Base-by-base conservation (phyloP, 2,888 invertebrate genomes). In the Macrosiphum euphorbiae region DNA sequence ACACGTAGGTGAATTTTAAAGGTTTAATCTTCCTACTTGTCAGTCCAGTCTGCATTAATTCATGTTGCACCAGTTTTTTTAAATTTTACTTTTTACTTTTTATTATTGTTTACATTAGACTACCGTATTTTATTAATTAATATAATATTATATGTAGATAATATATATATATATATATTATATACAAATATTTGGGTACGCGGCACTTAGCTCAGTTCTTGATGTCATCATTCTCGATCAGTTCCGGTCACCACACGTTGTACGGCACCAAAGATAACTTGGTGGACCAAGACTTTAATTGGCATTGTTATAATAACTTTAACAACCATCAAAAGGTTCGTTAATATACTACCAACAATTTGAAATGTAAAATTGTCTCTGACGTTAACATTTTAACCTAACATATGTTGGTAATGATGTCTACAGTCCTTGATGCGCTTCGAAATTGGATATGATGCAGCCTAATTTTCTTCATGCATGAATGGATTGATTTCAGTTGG, bases 161-260 rank as follows among this genome's bases (percentile, higher is more conserved):
- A 52, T 88, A 87, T 26, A 47, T 87, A 52, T 47, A 52, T 88
- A 35, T 52, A n/a, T 55, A 35, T 41, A 35, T 13, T 58, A 16
- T 89, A 89, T 61, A 89, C 24, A 67, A n/a, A 90, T 67, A 44
- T 55, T 55, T 85, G 50, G n/a, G 92, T 88, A 61, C 87, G 28
- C 52, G 16, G 92, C 52, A 52, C 67, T 35, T 87, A 41, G 87
- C 47, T 84, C 91, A 13, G 20, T 95, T 97, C 97, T 95, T 97
- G 94, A 94, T 94, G 94, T 94, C 94, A 61, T 93, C 93, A 28
- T 93, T 89, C 85, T 93, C 93, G 50, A 90, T 94, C 94, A 94
- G 94, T 94, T 90, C 94, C 47, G 94, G 94, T 87, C 94, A 67
- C 41, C 94, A 90, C 35, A 94, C 90, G 10, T 90, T 94, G 90